Base-by-base conservation (phyloP, 64 coral and sea anemone species). In the Stichodactyla mertensii region DNA sequence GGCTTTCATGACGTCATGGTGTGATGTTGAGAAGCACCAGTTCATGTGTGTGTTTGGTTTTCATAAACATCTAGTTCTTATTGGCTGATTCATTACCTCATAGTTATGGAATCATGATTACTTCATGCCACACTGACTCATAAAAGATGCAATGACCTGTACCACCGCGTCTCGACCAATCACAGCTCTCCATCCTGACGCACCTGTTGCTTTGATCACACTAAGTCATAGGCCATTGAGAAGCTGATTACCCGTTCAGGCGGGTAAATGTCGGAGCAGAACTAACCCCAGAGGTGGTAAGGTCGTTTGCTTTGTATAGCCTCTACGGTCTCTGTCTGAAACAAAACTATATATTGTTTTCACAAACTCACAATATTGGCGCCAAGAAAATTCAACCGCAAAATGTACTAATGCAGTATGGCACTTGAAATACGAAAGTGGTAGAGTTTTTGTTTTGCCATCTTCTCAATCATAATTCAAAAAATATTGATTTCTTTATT, bases 91-190 rank as follows among this genome's bases (percentile, higher is more conserved):
- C 80, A 97, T 97, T 87, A 97, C 89, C 91, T 97, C 91, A 97
- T 97, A 77, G 84, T 81, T 83, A 66, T 87, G 94, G 94, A 97
- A 97, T 97, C 89, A 85, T 92, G 87, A 97, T 97, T 93, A 97
- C 94, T 97, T 90, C 94, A 97, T 97, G 91, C 84, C 70, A 86
- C 71, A 82, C 36, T 89, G 87, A 77, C 57, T 93, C 83, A 89
- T 97, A 88, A 97, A 92, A 97, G 71, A 87, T 88, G 85, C 52
- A 90, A 87, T 87, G 89, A 78, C 91, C 74, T 87, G 6, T 92
- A 70, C 83, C 88, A 52, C 69, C 66, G 70, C 55, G 69, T 52
- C 16, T 69, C 55, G 77, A 80, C 94, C 94, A 97, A 97, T 93
- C 94, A 88, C 59, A 54, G 74, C 6, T 1, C 70, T 27, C 7